These are phyloP conservation scores for Nymphicus hollandicus DNA, from an alignment of 2,113 vertebrate genomes.

Conservation along the genomic window DNA sequence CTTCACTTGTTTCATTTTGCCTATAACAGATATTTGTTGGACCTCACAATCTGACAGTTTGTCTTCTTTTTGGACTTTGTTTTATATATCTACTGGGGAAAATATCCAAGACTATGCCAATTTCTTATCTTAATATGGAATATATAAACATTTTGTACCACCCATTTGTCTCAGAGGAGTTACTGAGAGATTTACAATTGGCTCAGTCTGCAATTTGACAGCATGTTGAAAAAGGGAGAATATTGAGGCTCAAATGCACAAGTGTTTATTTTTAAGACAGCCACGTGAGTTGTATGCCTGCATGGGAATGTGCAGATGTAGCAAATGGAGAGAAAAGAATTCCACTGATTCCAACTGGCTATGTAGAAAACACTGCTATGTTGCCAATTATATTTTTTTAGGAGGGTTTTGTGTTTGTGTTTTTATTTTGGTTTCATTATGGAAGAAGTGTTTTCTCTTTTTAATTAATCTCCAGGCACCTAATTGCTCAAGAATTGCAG, in stretches of 20 bases:
- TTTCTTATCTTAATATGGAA: neutral
- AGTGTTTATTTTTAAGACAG: neutral
- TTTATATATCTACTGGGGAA: neutral
- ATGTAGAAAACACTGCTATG: neutral
- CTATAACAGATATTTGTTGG: neutral
- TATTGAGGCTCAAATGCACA: neutral
- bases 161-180: neutral
- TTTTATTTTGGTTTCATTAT: neutral
- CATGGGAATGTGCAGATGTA: neutral
- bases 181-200: neutral
- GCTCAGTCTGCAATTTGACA: neutral
- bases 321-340: neutral
- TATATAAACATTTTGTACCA: neutral
- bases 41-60: neutral
- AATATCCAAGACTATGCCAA: neutral
- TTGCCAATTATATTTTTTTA: neutral
- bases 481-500: neutral
- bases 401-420: neutral
- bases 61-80: neutral
- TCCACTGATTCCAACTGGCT: neutral
- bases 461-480: constrained; percentile 17
- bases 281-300: neutral
- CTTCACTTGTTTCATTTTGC: neutral
- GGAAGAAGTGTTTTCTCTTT: neutral
- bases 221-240: neutral